Conservation (phyloP, 1,140 invertebrate genomes). For the Lepidurus couesii region DNA sequence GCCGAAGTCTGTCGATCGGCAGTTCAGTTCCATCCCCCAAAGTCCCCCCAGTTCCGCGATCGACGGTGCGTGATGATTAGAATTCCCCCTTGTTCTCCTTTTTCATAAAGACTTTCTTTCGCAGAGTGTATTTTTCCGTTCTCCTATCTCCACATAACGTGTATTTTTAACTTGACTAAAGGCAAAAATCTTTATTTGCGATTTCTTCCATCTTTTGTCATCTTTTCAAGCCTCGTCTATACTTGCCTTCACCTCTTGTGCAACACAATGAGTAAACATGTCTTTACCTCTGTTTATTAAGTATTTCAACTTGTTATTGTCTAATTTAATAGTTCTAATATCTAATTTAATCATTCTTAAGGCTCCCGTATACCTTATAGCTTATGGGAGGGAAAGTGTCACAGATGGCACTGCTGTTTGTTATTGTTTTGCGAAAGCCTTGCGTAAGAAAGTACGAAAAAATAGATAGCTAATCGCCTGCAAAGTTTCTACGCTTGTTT, state of each 20-base stretch:
- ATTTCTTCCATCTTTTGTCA: neutral
- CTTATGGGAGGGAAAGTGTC: too few species aligned
- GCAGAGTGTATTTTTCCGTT: neutral
- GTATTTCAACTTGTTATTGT: too few species aligned
- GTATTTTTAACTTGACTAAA: neutral
- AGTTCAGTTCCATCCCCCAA: constrained; percentile 10
- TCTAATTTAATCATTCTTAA: too few species aligned
- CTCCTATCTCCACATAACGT: neutral
- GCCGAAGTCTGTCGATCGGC: constrained; percentile 11
- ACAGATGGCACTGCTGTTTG: too few species aligned
- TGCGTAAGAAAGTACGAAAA: too few species aligned
- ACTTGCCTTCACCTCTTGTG: neutral
- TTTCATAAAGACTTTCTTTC: neutral
- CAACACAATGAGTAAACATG: neutral
- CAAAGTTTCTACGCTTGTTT: too few species aligned
- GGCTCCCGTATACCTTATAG: too few species aligned
- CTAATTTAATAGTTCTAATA: too few species aligned
- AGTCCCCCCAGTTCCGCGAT: neutral
- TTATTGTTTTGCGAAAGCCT: too few species aligned
- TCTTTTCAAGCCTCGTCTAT: neutral
- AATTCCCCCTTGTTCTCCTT: constrained; percentile 21
- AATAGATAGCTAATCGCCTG: too few species aligned
- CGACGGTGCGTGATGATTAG: constrained; percentile 20
- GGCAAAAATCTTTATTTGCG: neutral
- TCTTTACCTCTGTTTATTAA: neutral